These are phyloP conservation scores for Cephalopachus bancanus DNA, from an alignment of 2,797 vertebrate genomes.

Conservation along the genomic window DNA sequence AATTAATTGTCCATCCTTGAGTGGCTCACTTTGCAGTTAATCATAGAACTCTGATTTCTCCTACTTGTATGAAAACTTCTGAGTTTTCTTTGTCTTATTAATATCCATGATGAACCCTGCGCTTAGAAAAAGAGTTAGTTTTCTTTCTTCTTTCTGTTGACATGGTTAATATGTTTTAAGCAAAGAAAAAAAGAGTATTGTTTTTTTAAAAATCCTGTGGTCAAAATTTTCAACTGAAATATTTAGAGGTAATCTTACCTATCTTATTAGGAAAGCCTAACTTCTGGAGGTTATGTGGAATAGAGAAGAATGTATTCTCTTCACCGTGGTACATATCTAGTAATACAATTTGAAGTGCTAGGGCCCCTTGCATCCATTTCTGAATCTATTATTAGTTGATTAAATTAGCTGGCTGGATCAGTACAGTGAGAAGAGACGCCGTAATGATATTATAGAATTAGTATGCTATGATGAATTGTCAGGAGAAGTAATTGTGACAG, in stretches of 20 bases:
- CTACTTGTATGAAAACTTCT: constrained; percentile 59
- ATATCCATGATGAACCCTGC: neutral
- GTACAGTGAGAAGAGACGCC: constrained; percentile 96
- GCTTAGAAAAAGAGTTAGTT: neutral
- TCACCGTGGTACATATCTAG: constrained; percentile 85
- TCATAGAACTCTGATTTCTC: constrained; percentile 81
- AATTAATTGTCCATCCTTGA: constrained; percentile 88
- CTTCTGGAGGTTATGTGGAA: constrained; percentile 83
- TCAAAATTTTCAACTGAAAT: neutral
- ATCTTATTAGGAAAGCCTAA: constrained; percentile 58
- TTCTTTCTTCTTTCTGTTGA: constrained; percentile 25
- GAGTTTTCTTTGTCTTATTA: constrained; percentile 35
- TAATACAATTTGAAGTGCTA: constrained; percentile 91
- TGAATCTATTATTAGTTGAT: constrained; percentile 98
- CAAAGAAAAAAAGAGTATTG: neutral
- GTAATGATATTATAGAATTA: constrained; percentile 99
- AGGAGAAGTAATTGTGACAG: constrained; percentile 97
- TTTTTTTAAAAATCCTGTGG: constrained; percentile 19
- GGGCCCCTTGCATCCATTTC: constrained; percentile 92
- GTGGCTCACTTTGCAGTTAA: constrained; percentile 86
- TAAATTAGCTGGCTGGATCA: constrained; percentile 97
- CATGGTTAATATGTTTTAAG: constrained; percentile 5
- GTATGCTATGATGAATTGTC: constrained; percentile 99
- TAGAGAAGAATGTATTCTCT: constrained; percentile 83
- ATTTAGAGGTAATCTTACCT: constrained; percentile 62